phyloP scores from a whole-genome alignment of 2,113 vertebrate genomes.

The Chionis minor region DNA sequence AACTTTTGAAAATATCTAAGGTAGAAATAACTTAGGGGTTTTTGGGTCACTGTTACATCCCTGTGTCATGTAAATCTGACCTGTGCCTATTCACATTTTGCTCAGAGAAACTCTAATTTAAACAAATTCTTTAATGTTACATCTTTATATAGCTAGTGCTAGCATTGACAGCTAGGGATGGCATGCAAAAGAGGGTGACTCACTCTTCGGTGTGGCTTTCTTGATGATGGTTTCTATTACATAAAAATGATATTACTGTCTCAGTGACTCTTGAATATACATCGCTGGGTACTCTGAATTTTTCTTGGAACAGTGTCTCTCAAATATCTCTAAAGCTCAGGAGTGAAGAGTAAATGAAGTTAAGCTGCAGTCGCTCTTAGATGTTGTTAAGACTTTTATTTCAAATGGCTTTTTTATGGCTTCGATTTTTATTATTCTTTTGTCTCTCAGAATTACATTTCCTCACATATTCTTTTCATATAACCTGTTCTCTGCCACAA shows the following conservation, averaged over 20 bases:
- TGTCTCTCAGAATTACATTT: not conserved
- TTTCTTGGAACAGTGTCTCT: not conserved
- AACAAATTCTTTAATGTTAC: not conserved
- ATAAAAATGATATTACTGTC: not conserved
- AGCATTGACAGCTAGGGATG: not conserved
- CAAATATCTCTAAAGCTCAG: not conserved
- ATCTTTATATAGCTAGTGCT: not conserved
- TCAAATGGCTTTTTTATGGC: not conserved
- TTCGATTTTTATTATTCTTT: not conserved
- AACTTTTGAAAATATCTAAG: not conserved
- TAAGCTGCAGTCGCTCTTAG: not conserved
- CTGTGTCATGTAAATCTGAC: not conserved
- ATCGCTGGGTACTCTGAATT: not conserved
- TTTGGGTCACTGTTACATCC: not conserved
- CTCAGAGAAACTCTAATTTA: not conserved
- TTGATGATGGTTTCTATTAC: not conserved
- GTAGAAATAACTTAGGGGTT: not conserved
- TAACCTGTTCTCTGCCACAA: not conserved
- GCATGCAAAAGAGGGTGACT: not conserved
- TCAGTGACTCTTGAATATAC: not conserved
- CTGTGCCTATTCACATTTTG: not conserved
- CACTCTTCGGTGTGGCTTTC: not conserved
- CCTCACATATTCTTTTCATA: not conserved
- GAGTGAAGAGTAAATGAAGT: slow-evolving; percentile 11
- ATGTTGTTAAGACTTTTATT: not conserved